Evolutionary conservation across 2,888 invertebrate genomes (phyloP).

Genomic region (Drosophila antonietae): DNA sequence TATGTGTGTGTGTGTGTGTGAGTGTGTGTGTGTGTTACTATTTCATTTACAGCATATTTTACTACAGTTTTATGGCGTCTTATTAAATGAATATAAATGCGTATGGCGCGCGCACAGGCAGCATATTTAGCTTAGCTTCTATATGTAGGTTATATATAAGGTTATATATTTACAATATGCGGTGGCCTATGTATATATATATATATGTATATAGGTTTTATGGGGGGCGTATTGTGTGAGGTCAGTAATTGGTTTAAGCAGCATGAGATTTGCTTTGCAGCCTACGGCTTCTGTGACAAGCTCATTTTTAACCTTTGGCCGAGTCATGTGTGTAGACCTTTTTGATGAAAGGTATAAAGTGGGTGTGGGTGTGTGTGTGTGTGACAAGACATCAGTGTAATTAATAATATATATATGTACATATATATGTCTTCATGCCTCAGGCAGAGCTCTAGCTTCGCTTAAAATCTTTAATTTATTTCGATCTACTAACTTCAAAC

Average conservation of each 20-base stretch:
- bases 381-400: neutral
- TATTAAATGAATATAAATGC: constrained; percentile 80
- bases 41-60: constrained; percentile 78
- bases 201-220: constrained; percentile 1
- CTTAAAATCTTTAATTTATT: no score
- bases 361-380: constrained; percentile 7
- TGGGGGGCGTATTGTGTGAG: constrained; percentile 33
- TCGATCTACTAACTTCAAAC: neutral
- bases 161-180: no score
- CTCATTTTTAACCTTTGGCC: constrained; percentile 55
- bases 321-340: constrained; percentile 37
- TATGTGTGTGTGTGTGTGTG: constrained; percentile 19
- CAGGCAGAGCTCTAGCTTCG: neutral
- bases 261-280: neutral
- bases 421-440: neutral
- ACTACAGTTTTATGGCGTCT: constrained; percentile 81
- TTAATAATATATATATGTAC: neutral
- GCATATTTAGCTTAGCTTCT: constrained; percentile 37
- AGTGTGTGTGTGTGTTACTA: constrained; percentile 61
- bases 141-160: constrained; percentile 12
- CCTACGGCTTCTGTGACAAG: constrained; percentile 14
- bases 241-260: constrained; percentile 42
- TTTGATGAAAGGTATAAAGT: constrained; percentile 58
- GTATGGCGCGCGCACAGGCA: constrained; percentile 29
- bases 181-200: neutral